Evolutionary conservation across 2,888 invertebrate species (phyloP).

Genomic region (Chorisops tibialis): DNA sequence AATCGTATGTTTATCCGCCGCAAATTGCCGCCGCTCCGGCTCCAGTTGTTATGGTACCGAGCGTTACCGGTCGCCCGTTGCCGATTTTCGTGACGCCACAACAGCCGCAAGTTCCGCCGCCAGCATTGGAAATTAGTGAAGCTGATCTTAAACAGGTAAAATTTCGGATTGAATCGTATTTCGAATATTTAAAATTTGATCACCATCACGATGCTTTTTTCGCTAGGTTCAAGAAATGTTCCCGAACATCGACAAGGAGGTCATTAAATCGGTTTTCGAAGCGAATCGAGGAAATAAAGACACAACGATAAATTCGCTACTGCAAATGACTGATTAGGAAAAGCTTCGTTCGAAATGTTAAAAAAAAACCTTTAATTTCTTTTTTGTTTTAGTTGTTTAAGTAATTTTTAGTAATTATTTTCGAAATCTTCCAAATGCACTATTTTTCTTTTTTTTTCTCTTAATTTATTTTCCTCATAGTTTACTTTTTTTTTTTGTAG

Average conservation of each 20-base stretch:
- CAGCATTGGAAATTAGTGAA: conserved; percentile 53
- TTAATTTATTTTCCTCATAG: too few relatives aligned
- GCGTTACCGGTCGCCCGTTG: conserved; percentile 45
- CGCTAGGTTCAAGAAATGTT: conserved; percentile 97
- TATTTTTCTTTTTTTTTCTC: too few relatives aligned
- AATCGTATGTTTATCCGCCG: conserved; percentile 54
- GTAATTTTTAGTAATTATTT: too few relatives aligned
- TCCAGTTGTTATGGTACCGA: conserved; percentile 70
- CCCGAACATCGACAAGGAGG: conserved; percentile 89
- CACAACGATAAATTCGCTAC: conserved; percentile 81
- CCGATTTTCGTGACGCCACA: conserved; percentile 43
- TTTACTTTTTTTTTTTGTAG: too few relatives aligned
- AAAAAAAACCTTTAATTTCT: too few relatives aligned
- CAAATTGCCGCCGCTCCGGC: conserved; percentile 56
- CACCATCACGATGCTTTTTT: conserved; percentile 36
- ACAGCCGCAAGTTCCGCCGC: conserved; percentile 49
- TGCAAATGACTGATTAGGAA: conserved; percentile 72
- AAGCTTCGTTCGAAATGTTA: background rate
- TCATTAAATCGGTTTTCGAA: conserved; percentile 85
- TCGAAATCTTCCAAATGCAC: too few relatives aligned
- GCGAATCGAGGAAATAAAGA: conserved; percentile 88
- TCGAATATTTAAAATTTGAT: background rate
- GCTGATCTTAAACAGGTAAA: conserved; percentile 64
- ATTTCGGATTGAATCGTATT: conserved; percentile 12
- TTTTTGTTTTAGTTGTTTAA: too few relatives aligned